Conservation (phyloP, 2,113 vertebrate genomes). For the Tragelaphus imberbis region DNA sequence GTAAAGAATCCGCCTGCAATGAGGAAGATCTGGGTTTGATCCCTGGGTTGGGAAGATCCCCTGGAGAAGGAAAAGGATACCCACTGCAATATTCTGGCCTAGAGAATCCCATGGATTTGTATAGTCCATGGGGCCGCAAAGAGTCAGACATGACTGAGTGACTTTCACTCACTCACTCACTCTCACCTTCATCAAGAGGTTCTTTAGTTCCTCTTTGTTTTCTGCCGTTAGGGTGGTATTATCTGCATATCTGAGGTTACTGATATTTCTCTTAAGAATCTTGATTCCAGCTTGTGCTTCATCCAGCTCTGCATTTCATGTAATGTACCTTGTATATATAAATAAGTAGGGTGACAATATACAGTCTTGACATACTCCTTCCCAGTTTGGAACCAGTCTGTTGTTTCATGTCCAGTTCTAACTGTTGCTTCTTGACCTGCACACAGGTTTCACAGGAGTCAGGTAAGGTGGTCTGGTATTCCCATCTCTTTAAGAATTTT, state of each 20-base stretch:
- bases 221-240: background rate
- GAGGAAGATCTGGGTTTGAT: background rate
- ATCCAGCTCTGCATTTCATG: background rate
- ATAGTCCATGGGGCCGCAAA: background rate
- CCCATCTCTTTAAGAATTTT: background rate
- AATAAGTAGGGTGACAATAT: background rate
- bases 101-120: background rate
- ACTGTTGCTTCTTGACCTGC: background rate
- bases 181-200: background rate
- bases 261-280: background rate
- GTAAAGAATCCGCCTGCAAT: background rate
- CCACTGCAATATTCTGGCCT: background rate
- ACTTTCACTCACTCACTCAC: background rate
- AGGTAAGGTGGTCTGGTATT: background rate
- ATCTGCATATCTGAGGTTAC: background rate
- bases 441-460: background rate
- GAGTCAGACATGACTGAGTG: fast-evolving
- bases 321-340: background rate
- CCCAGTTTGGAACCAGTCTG: background rate
- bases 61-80: background rate
- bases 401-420: background rate
- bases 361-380: background rate
- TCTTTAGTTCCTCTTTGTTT: background rate
- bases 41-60: background rate
- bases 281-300: background rate